Evolutionary conservation across 2,797 vertebrate species (phyloP).

Genomic region (Nannoperca australis): DNA sequence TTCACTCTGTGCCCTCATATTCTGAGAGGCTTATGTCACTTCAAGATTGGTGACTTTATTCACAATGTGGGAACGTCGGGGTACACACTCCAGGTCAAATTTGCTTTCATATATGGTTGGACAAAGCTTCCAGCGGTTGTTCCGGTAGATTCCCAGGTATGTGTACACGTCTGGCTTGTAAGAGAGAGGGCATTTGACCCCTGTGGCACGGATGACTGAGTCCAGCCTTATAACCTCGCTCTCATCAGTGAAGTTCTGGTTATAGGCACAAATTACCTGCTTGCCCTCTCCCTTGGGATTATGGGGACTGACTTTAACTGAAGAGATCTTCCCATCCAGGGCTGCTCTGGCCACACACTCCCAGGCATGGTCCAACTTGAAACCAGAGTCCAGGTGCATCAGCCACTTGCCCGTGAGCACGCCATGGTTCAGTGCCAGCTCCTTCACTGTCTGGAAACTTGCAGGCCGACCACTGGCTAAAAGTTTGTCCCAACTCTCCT

Average conservation of each 20-base stretch:
- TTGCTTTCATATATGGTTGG: slow-evolving; percentile 95
- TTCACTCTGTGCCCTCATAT: not conserved
- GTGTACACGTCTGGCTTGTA: slow-evolving; percentile 95
- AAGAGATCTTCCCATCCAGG: slow-evolving; percentile 86
- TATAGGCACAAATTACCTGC: slow-evolving; percentile 93
- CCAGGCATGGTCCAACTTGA: slow-evolving; percentile 94
- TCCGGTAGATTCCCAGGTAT: slow-evolving; percentile 92
- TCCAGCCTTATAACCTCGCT: slow-evolving; percentile 88
- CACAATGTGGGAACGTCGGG: slow-evolving; percentile 89
- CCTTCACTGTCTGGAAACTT: slow-evolving; percentile 87
- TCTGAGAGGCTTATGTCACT: slow-evolving; percentile 81
- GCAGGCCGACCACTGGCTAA: slow-evolving; percentile 84
- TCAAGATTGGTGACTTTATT: slow-evolving; percentile 90
- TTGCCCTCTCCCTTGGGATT: slow-evolving; percentile 76
- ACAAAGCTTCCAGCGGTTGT: slow-evolving; percentile 93
- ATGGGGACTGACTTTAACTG: slow-evolving; percentile 89
- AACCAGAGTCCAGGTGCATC: slow-evolving; percentile 91
- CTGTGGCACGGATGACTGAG: slow-evolving; percentile 86
- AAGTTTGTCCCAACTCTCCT: slow-evolving; percentile 91
- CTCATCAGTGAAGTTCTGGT: slow-evolving; percentile 90
- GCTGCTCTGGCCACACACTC: slow-evolving; percentile 88
- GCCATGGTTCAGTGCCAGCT: slow-evolving; percentile 90
- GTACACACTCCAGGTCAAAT: slow-evolving; percentile 90
- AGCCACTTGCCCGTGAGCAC: slow-evolving; percentile 93
- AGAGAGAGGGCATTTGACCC: slow-evolving; percentile 89